Evolutionary conservation across 2,797 vertebrate species (phyloP).

Genomic region (Aselliscus stoliczkanus): DNA sequence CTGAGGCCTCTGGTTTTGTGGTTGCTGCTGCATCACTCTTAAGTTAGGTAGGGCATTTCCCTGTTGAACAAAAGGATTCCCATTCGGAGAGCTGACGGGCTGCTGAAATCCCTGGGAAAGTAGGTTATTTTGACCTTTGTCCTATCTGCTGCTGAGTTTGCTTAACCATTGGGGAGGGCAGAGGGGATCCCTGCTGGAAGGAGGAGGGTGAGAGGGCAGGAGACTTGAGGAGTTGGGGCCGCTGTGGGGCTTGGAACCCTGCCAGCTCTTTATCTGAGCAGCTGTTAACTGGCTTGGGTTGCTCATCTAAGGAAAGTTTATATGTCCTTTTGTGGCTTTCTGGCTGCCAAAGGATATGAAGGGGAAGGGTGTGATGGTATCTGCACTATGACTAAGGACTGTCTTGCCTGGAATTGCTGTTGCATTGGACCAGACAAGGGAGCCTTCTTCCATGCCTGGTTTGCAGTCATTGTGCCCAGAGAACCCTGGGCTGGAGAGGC

Average conservation of each 20-base stretch:
- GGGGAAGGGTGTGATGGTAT: conserved; percentile 97
- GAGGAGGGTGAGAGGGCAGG: conserved; percentile 97
- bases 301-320: conserved; percentile 89
- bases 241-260: conserved; percentile 89
- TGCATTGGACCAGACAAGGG: conserved; percentile 90
- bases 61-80: conserved; percentile 90
- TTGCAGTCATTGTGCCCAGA: conserved; percentile 83
- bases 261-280: conserved; percentile 93
- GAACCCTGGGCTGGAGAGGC: conserved; percentile 88
- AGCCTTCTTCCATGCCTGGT: conserved; percentile 92
- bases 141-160: conserved; percentile 89
- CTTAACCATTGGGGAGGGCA: conserved; percentile 93
- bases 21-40: conserved; percentile 95
- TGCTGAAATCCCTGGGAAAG: conserved; percentile 95
- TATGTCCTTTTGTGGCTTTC: conserved; percentile 92
- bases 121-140: conserved; percentile 87
- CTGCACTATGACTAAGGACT: conserved; percentile 92
- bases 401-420: conserved; percentile 87
- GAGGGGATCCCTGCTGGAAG: conserved; percentile 94
- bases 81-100: conserved; percentile 93
- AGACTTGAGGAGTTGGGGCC: conserved; percentile 92
- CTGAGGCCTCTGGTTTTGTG: conserved; percentile 88
- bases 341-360: conserved; percentile 86
- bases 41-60: conserved; percentile 92
- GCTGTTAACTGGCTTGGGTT: conserved; percentile 93